Base-by-base conservation (phyloP, 2,113 vertebrate species). In the Arizona elegans region DNA sequence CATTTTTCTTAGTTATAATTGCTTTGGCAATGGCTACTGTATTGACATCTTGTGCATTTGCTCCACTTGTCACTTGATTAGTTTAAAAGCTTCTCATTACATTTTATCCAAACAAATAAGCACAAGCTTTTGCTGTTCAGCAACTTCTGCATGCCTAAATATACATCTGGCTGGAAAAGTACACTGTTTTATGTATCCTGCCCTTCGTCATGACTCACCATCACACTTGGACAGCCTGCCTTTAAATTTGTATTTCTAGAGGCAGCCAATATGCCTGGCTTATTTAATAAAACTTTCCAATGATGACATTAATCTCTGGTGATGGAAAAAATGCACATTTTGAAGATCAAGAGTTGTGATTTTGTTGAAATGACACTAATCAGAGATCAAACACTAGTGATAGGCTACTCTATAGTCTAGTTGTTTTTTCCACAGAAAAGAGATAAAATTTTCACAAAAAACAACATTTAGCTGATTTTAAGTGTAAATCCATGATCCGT, bases 121-220 rank as follows among this genome's bases (percentile, higher is more conserved):
- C 92, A 88, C 93, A 93, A 85, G 52, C 54, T 93, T 95, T 91
- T 92, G 94, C 95, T 93, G 96, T 92, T 91, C 95, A 86, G 93
- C 94, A 94, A 95, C 95, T 96, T 96, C 93, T 96, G 95, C 94
- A 95, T 97, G 96, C 95, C 95, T 95, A 95, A 96, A 94, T 94
- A 47, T 92, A 4, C 96, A 92, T 62, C 92, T 95, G 94, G 94
- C 93, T 96, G 92, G 65, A n/a, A 95, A 94, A 92, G 92, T 87
- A 95, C 95, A 93, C 91, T 89, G 91, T 86, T 96, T 94, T 38
- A 38, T 89, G 50, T 56, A 94, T 86, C 93, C 95, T 93, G 55
- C 87, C 88, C 70, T 2, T 56, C 58, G n/a, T 89, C 90, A 4
- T 87, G 86, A 95, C 86, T 95, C 91, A 87, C 94, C 90, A 87